A percentile compares a stretch with the other conserved stretches of the same genome.
These are phyloP conservation scores for Pentalonia nigronervosa DNA, from an alignment of 1,140 invertebrate species.

Conservation along the genomic window DNA sequence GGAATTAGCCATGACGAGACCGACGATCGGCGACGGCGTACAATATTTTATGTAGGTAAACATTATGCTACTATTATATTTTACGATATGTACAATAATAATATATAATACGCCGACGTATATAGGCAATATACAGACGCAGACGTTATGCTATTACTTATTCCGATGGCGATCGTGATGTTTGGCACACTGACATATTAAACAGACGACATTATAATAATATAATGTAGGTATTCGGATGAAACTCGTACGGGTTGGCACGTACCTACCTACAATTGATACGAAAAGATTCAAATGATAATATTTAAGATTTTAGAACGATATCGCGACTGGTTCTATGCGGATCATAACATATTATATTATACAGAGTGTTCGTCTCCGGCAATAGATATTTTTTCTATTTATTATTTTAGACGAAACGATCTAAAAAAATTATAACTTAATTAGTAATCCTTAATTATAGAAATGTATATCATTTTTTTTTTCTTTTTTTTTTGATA, in stretches of 20 bases:
- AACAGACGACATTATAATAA: neutral
- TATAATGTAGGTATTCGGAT: neutral
- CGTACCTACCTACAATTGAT: neutral
- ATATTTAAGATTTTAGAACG: neutral
- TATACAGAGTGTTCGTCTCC: neutral
- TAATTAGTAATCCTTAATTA: neutral
- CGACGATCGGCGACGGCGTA: neutral
- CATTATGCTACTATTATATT: neutral
- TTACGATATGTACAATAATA: neutral
- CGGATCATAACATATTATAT: neutral
- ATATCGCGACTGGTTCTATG: neutral
- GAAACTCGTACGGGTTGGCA: neutral
- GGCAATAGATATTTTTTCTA: neutral
- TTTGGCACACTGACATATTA: conserved; percentile 29
- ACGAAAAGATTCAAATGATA: neutral
- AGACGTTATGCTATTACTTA: neutral
- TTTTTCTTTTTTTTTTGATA: neutral
- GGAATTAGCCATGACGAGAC: neutral
- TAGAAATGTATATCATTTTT: neutral
- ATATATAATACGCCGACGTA: neutral
- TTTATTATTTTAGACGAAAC: neutral
- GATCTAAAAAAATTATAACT: neutral
- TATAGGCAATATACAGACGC: neutral
- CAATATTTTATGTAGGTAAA: neutral
- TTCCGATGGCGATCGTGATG: neutral